Base-by-base conservation (phyloP, 2,797 vertebrate genomes). In the Sylvilagus floridanus region DNA sequence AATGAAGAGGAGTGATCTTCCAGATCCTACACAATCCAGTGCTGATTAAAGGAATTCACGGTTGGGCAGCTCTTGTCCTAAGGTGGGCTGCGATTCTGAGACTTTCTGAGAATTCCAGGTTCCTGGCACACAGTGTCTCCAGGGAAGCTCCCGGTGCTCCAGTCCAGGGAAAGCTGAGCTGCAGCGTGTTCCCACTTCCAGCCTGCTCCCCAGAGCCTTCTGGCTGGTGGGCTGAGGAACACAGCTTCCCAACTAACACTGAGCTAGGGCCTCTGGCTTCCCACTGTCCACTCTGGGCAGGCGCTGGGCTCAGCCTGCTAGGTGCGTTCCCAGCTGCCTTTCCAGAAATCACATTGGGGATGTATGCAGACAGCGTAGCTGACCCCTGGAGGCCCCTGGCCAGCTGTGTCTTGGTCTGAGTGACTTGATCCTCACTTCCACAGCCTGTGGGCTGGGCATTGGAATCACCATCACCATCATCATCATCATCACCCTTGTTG, bases 1-100 rank as follows among this genome's bases (percentile, higher is more conserved):
- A 22, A 30, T 3, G 30, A 88, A n/a, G 35, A 84, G 60, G 71
- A 89, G 62, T 24, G 50, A 62, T 75, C 78, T 95, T 95, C 93
- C 68, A 84, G 78, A 65, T 78, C 21, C 32, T 57, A 75, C 10
- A 35, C 82, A 71, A 87, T 66, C 79, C 30, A 62, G 57, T 68
- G 63, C 26, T 1, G 22, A 32, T 30, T 47, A 60, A 65, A 60
- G 72, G 62, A 69, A 52, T 76, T 76, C 69, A 26, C 22, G 4
- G 21, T 19, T 79, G 57, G 63, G 72, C 37, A 52, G 52, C 1
- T 1, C 28, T 52, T 37, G 37, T 54, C 21, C 47, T 77, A 11
- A 83, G 75, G 60, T 35, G 81, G 87, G 66, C 35, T 89, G 4
- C 4, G 14, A 72, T 63, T 94, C 65, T 47, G 66, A 52, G 78